Evolutionary conservation across 2,888 invertebrate species (phyloP).

Genomic region (Calameuta idolon): DNA sequence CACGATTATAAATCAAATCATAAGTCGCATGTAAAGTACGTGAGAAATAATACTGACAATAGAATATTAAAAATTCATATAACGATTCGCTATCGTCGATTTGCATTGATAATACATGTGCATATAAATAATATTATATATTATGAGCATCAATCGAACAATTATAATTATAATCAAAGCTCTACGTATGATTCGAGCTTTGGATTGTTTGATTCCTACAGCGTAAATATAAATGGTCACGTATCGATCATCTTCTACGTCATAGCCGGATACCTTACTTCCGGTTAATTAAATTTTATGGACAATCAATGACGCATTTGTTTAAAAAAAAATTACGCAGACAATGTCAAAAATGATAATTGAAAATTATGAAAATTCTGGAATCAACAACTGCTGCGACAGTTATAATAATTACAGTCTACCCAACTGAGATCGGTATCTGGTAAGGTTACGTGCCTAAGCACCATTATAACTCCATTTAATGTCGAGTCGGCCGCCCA

Average conservation of each 20-base stretch:
- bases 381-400: slow-evolving; percentile 12
- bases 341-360: neutral
- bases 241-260: neutral
- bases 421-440: slow-evolving; percentile 32
- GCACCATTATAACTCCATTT: neutral
- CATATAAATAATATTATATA: too few species aligned
- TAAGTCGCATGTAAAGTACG: neutral
- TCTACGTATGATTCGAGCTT: neutral
- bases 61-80: neutral
- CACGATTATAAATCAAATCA: neutral
- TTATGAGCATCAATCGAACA: neutral
- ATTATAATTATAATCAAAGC: neutral
- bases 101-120: too few species aligned
- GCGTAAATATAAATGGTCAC: neutral
- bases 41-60: neutral
- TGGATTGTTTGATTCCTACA: neutral
- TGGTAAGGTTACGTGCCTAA: slow-evolving; percentile 15
- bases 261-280: neutral
- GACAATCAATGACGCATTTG: neutral
- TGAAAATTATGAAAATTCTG: neutral
- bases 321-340: neutral
- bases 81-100: neutral
- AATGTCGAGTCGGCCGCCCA: neutral
- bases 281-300: neutral
- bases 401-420: slow-evolving; percentile 37